Percentiles rank a stretch among this genome's conserved stretches.
Conservation (phyloP, 2,888 invertebrate genomes). For the Drosophila subsilvestris region DNA sequence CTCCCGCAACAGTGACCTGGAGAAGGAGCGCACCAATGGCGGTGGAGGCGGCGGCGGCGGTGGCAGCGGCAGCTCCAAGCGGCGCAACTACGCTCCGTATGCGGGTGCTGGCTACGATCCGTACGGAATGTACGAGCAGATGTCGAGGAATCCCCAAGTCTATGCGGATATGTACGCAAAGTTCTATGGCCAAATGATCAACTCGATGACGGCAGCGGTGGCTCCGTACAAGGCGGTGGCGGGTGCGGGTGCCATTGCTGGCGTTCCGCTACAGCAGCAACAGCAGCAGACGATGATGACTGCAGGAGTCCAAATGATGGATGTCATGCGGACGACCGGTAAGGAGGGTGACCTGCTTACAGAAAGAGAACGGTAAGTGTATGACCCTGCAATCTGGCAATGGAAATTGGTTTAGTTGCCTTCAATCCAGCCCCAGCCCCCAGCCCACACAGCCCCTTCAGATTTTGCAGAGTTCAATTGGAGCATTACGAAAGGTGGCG, state of each 20-base stretch:
- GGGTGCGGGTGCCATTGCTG: conserved; percentile 11
- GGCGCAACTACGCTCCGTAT: conserved; percentile 56
- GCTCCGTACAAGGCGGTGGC: conserved; percentile 28
- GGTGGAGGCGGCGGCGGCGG: conserved; percentile 52
- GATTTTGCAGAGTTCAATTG: too few species aligned
- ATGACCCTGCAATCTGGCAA: neutral
- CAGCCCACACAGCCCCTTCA: too few species aligned
- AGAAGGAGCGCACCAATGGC: conserved; percentile 69
- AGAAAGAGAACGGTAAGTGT: conserved; percentile 67
- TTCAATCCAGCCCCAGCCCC: neutral
- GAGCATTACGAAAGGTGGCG: too few species aligned
- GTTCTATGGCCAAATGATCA: conserved; percentile 67
- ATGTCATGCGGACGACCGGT: conserved; percentile 11
- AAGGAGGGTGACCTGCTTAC: conserved; percentile 57
- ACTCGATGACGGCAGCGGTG: conserved; percentile 61
- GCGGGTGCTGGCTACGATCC: conserved; percentile 51
- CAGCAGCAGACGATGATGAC: conserved; percentile 2
- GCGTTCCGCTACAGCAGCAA: neutral
- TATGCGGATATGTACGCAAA: conserved; percentile 70
- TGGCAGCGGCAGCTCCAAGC: conserved; percentile 38
- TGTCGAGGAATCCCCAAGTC: conserved; percentile 60
- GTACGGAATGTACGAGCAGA: conserved; percentile 64
- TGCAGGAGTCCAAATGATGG: conserved; percentile 9
- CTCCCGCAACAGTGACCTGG: conserved; percentile 82
- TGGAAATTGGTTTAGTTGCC: neutral